Conservation (phyloP, 2,888 invertebrate genomes). For the Andricus curvator region DNA sequence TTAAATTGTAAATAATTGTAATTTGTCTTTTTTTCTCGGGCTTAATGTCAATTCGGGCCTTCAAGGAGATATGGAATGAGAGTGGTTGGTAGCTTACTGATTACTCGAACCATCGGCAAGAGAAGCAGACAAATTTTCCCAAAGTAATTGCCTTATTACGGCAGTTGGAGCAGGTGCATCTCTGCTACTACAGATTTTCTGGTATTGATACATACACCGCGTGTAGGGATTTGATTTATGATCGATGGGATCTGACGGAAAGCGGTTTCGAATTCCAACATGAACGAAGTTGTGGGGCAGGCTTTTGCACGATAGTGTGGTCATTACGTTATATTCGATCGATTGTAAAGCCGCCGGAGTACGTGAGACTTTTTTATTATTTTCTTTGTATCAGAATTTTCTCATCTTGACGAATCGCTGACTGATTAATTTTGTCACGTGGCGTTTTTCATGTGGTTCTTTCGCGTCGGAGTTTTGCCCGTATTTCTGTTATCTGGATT, state of each 20-base stretch:
- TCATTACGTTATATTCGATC: slow-evolving; percentile 18
- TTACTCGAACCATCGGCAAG: neutral
- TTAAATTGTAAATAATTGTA: too few species aligned
- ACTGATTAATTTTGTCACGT: slow-evolving; percentile 38
- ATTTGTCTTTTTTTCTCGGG: too few species aligned
- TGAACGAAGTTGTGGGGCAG: slow-evolving; percentile 22
- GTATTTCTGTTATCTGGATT: slow-evolving; percentile 21
- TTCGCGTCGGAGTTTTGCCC: slow-evolving; percentile 7
- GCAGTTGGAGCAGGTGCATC: slow-evolving; percentile 41
- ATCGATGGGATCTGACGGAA: slow-evolving; percentile 36
- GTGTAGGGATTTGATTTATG: slow-evolving; percentile 45
- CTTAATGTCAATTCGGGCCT: neutral
- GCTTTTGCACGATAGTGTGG: slow-evolving; percentile 36
- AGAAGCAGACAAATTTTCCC: slow-evolving; percentile 31
- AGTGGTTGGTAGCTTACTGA: neutral
- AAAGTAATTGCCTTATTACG: slow-evolving; percentile 44
- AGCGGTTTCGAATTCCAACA: slow-evolving; percentile 36
- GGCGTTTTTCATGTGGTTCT: slow-evolving; percentile 30
- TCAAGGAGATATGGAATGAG: neutral
- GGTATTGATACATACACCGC: slow-evolving; percentile 24
- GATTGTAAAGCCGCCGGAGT: slow-evolving; percentile 19
- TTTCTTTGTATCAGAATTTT: slow-evolving; percentile 20
- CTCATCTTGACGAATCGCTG: slow-evolving; percentile 31
- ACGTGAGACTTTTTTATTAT: slow-evolving; percentile 33
- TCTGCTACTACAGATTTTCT: slow-evolving; percentile 37